These are phyloP conservation scores for Percina caprodes DNA, from an alignment of 2,113 vertebrate species.

Conservation along the genomic window DNA sequence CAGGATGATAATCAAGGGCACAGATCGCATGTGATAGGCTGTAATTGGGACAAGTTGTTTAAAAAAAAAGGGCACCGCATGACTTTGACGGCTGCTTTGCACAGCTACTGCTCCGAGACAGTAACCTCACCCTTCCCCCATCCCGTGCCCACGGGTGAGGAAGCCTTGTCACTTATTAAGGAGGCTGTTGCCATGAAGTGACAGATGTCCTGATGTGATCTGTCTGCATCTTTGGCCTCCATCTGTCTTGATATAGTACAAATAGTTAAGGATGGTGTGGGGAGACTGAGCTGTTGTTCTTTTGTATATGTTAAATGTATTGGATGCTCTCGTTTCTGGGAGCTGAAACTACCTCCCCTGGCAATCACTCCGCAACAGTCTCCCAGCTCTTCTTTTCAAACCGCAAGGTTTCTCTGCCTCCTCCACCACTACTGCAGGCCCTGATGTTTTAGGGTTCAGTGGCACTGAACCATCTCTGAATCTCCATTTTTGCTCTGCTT, in stretches of 20 bases:
- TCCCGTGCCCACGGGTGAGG: slow-evolving; percentile 82
- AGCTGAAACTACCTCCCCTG: slow-evolving; percentile 76
- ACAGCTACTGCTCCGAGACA: slow-evolving; percentile 68
- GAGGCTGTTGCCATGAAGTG: slow-evolving; percentile 92
- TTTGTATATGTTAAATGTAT: slow-evolving; percentile 95
- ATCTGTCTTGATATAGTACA: slow-evolving; percentile 88
- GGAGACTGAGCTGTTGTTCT: slow-evolving; percentile 79
- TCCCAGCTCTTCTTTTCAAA: slow-evolving; percentile 85
- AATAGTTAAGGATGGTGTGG: slow-evolving; percentile 85
- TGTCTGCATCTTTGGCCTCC: slow-evolving; percentile 87
- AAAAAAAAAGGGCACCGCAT: slow-evolving; percentile 70
- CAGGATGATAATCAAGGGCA: slow-evolving; percentile 70
- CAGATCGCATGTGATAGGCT: slow-evolving; percentile 76
- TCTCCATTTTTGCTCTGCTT: slow-evolving; percentile 89
- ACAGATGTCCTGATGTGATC: slow-evolving; percentile 95
- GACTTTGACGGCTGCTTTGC: slow-evolving; percentile 80
- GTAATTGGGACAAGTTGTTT: slow-evolving; percentile 83
- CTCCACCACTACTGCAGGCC: slow-evolving; percentile 86
- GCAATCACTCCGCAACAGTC: slow-evolving; percentile 79
- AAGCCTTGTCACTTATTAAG: slow-evolving; percentile 90
- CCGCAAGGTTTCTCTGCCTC: slow-evolving; percentile 66
- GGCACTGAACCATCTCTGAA: slow-evolving; percentile 90
- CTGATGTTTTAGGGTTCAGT: slow-evolving; percentile 85
- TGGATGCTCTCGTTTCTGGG: slow-evolving; percentile 80
- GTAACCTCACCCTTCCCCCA: slow-evolving; percentile 66